Evolutionary conservation across 2,888 invertebrate species (phyloP), one percentile per base, ranked within the genome.

Genomic region (Brachycybe producta): DNA sequence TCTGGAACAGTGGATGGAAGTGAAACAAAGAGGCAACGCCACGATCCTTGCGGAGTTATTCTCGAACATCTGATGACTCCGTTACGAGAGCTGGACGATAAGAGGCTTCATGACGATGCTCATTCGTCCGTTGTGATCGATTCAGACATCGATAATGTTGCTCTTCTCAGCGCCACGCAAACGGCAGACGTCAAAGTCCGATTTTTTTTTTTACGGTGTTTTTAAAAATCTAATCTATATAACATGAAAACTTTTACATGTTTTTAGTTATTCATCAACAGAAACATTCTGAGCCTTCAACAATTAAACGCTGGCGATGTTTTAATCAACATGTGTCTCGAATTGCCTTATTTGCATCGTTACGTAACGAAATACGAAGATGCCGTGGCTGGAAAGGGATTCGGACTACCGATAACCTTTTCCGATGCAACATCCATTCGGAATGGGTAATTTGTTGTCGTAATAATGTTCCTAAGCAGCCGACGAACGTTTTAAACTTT

Each of bases 241-340:
- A n/a, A n/a, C n/a, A n/a, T n/a, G n/a, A n/a, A n/a, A n/a, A n/a
- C n/a, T n/a, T n/a, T n/a, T n/a, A n/a, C n/a, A n/a, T n/a, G n/a
- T n/a, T n/a, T n/a, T n/a, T n/a, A n/a, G 64, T 75, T 84, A 67
- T 79, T 91, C 61, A 72, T 81, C 51, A 75, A 79, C 52, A 82
- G 82, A 47, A 90, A 90, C 64, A 75, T 81, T 2, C 77, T 80
- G 30, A 77, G 78, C 58, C 73, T 94, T 48, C 83, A 86, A 70
- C 78, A 80, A 57, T 72, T 88, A 54, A 77, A 84, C 58, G 91
- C 86, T 1, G 86, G 86, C 26, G 79, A 84, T 59, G 78, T 80
- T 11, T 70, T 92, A 50, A 72, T 90, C 35, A 82, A 85, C 60
- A 79, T 88, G 57, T 91, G 91, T 64, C 73, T 82, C 2, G 78